Percentiles rank a stretch among this genome's conserved stretches.
Conservation (phyloP, 2,113 vertebrate genomes). For the Baryphthengus martii region DNA sequence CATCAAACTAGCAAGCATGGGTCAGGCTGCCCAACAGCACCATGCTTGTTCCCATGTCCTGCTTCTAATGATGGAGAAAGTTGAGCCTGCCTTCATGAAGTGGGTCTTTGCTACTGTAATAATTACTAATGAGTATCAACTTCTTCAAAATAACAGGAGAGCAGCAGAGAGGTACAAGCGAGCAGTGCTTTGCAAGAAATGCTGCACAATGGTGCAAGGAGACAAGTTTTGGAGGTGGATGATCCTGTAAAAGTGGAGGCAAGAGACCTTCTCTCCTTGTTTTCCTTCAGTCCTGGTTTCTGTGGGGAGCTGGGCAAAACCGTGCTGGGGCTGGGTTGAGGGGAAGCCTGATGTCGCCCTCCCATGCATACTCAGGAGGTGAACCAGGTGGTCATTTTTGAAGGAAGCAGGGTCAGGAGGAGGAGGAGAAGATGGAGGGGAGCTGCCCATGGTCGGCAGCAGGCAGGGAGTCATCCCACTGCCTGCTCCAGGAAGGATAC, state of each 20-base stretch:
- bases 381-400: neutral
- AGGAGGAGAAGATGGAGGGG: neutral
- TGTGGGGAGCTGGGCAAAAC: neutral
- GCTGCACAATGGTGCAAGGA: accelerated
- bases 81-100: neutral
- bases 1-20: neutral
- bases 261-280: neutral
- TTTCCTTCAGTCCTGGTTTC: accelerated
- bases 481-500: neutral
- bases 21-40: neutral
- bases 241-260: accelerated
- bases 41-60: neutral
- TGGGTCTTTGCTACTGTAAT: neutral
- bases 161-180: neutral
- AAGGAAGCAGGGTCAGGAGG: neutral
- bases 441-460: neutral
- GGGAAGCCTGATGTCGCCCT: neutral
- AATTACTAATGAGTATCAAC: neutral
- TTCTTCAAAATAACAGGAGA: neutral
- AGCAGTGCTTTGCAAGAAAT: neutral
- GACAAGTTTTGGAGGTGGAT: accelerated
- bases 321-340: neutral
- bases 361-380: accelerated
- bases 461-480: neutral
- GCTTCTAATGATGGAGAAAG: neutral